Base-by-base conservation (phyloP, 1,140 invertebrate species). In the Proales similis region DNA sequence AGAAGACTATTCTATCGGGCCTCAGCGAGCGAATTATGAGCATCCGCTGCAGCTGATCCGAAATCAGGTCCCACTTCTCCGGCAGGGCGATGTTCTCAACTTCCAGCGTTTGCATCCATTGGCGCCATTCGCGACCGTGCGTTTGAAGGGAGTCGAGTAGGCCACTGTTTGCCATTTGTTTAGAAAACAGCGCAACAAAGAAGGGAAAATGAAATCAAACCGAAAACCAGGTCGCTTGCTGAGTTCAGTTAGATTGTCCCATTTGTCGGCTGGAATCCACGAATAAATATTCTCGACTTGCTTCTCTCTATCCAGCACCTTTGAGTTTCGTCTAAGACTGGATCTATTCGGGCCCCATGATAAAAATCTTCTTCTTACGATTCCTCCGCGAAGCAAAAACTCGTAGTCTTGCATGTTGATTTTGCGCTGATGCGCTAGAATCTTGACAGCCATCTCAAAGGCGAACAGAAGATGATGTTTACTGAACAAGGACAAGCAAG, bases 231-330 rank as follows among this genome's bases (percentile, higher is more conserved):
- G 76, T 17, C 89, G 65, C 75, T 88, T 88, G 69, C 88, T 86
- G 63, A 90, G 71, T 70, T 88, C 86, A 0, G 85, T 87, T 45
- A 90, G 81, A 71, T 89, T 88, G 71, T 90, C 86, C 87, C 87
- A 90, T 47, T 79, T 80, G 39, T 82, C 78, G 64, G 86, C 84
- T 19, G 80, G 79, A 38, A 90, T 70, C 88, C 88, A 90, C 26
- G 81, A 66, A 69, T 80, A 85, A 5, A 86, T 86, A 70, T 89
- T 89, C 33, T 87, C 84, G 27, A 83, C 80, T 71, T 89, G 86
- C 63, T 83, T 84, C 47, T 84, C 83, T 47, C 84, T 78, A 69
- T 89, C 86, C 4, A 88, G 69, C n/a, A n/a, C n/a, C n/a, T n/a
- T n/a, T n/a, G n/a, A n/a, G n/a, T n/a, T n/a, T n/a, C n/a, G n/a